Evolutionary conservation across 1,140 invertebrate genomes (phyloP).

Genomic region (Trachymyrmex septentrionalis): DNA sequence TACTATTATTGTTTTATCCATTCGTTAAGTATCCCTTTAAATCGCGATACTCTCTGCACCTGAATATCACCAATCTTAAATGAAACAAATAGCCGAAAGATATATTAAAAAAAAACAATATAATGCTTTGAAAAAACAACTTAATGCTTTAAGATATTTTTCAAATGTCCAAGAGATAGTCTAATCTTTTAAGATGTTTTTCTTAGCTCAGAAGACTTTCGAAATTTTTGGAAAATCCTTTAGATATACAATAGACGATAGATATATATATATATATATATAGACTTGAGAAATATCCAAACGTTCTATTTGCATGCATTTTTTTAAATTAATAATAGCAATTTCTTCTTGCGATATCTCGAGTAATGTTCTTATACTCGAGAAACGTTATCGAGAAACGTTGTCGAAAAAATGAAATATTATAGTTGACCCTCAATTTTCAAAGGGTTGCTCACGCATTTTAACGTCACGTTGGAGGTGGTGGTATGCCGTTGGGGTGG

Average conservation of each 20-base stretch:
- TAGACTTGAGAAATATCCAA: neutral
- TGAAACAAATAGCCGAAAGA: neutral
- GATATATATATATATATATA: neutral
- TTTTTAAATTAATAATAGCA: slow-evolving; percentile 5
- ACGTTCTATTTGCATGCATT: neutral
- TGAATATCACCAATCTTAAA: neutral
- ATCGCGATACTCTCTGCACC: neutral
- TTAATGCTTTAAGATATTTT: neutral
- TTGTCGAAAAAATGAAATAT: slow-evolving; percentile 3
- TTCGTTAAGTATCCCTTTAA: neutral
- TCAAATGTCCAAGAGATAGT: neutral
- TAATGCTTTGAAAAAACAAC: neutral
- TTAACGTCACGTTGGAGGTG: slow-evolving; percentile 32
- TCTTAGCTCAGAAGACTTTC: neutral
- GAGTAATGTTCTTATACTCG: neutral
- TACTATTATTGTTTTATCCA: neutral
- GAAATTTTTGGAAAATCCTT: slow-evolving; percentile 9
- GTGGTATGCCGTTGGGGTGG: neutral
- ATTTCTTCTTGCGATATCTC: neutral
- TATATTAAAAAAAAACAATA: too few species aligned
- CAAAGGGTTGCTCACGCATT: slow-evolving; percentile 30
- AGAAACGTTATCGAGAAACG: neutral
- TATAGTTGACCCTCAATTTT: neutral
- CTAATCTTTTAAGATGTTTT: slow-evolving; percentile 12
- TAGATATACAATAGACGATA: neutral